Evolutionary conservation across 1,140 invertebrate species (phyloP).

Genomic region (Conus ventricosus): DNA sequence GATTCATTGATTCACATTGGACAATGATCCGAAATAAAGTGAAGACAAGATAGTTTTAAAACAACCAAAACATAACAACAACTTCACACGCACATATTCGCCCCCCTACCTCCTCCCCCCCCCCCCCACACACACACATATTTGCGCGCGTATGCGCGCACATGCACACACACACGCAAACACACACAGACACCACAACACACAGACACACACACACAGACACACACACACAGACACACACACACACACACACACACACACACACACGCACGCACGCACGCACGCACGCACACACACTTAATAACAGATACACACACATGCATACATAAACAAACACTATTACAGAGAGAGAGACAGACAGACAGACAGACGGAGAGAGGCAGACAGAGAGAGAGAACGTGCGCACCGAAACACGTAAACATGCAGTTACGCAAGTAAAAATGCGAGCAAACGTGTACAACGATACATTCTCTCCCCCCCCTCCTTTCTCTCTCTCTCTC

Average conservation of each 20-base stretch:
- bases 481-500: too few relatives aligned
- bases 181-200: neutral
- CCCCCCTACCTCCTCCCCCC: too few relatives aligned
- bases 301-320: conserved; percentile 23
- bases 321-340: neutral
- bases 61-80: too few relatives aligned
- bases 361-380: neutral
- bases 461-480: too few relatives aligned
- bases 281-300: conserved; percentile 28
- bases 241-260: conserved; percentile 33
- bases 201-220: neutral
- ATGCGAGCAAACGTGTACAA: too few relatives aligned
- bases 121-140: too few relatives aligned
- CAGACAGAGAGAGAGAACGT: neutral
- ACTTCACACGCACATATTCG: too few relatives aligned
- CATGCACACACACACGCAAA: neutral
- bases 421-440: too few relatives aligned
- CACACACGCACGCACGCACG: conserved; percentile 31
- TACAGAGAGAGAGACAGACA: neutral
- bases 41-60: too few relatives aligned
- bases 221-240: neutral
- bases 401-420: too few relatives aligned
- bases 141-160: neutral
- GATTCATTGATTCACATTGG: too few relatives aligned
- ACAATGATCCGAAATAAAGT: too few relatives aligned